These are phyloP conservation scores for Drosophila obscura DNA, from an alignment of 1,140 invertebrate genomes.

Conservation along the genomic window DNA sequence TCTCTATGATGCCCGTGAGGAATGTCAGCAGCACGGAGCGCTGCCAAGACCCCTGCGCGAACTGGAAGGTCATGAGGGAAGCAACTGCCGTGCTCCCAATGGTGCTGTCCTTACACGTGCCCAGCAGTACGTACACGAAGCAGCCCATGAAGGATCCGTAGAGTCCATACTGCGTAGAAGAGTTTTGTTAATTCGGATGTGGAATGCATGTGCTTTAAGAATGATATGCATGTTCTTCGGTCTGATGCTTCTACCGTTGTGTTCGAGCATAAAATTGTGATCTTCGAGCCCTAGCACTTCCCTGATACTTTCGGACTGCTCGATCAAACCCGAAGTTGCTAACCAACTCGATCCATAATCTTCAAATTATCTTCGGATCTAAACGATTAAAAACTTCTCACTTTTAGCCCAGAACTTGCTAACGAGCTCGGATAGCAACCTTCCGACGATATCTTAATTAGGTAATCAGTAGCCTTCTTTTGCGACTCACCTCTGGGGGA, in stretches of 20 bases:
- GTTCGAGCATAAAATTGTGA: background rate
- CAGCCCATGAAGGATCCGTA: constrained; percentile 96
- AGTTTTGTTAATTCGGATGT: background rate
- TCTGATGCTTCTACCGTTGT: too few species aligned
- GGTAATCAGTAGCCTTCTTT: background rate
- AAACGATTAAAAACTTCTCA: background rate
- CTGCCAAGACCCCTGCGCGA: constrained; percentile 88
- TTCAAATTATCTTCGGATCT: background rate
- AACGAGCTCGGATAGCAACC: constrained; percentile 20
- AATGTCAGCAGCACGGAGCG: constrained; percentile 93
- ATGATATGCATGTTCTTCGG: too few species aligned
- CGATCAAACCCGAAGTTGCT: too few species aligned
- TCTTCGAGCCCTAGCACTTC: constrained; percentile 1
- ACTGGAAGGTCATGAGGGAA: constrained; percentile 92
- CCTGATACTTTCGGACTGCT: background rate
- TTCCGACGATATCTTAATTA: background rate
- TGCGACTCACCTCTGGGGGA: constrained; percentile 85
- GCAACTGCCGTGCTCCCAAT: constrained; percentile 95
- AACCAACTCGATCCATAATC: background rate
- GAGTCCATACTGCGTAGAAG: constrained; percentile 88
- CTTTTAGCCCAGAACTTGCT: constrained; percentile 15
- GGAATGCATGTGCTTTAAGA: too few species aligned
- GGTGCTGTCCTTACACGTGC: constrained; percentile 95
- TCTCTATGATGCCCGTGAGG: constrained; percentile 91
- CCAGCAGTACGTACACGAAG: constrained; percentile 95